Evolutionary conservation across 1,140 invertebrate genomes (phyloP).

Genomic region (Nebria ingens): DNA sequence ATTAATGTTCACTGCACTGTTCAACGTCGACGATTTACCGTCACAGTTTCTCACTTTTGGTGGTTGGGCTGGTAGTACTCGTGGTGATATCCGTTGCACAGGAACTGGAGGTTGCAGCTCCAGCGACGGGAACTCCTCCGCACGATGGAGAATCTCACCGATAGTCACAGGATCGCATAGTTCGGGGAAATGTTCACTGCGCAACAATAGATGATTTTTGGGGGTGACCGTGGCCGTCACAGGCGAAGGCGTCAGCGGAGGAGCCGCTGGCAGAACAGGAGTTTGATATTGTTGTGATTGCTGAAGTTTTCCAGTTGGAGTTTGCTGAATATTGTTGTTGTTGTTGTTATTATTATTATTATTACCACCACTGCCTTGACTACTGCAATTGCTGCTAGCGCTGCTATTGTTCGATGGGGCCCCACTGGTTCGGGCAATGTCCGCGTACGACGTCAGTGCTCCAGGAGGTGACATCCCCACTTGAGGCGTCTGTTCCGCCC

Average conservation of each 20-base stretch:
- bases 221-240: neutral
- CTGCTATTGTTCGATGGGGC: neutral
- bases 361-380: neutral
- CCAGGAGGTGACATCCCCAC: slow-evolving; percentile 30
- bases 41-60: neutral
- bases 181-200: neutral
- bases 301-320: neutral
- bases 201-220: neutral
- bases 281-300: neutral
- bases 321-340: slow-evolving; percentile 5
- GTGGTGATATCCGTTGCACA: neutral
- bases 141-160: neutral
- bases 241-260: slow-evolving; percentile 11
- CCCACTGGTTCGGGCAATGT: slow-evolving; percentile 50
- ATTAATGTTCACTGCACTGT: neutral
- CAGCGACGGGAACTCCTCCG: neutral
- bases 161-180: neutral
- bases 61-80: neutral
- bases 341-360: slow-evolving; percentile 13
- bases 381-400: slow-evolving; percentile 26
- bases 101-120: neutral
- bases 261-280: neutral
- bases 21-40: neutral
- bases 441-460: slow-evolving; percentile 57
- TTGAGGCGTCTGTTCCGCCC: slow-evolving; percentile 30